Conservation (phyloP, 2,797 vertebrate species). For the Poecilia wingei region DNA sequence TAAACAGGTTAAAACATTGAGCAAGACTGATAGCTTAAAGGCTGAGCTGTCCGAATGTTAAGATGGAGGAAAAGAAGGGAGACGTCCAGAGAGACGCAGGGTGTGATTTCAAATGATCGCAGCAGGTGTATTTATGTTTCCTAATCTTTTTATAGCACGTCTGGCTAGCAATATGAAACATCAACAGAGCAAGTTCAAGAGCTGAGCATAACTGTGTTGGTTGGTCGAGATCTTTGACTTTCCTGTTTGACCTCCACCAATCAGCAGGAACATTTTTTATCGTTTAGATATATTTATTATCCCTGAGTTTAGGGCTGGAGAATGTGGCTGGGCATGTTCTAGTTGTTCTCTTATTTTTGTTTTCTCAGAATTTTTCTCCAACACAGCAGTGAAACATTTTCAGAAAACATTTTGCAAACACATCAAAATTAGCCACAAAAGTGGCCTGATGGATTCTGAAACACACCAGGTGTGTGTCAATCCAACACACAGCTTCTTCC, state of each 20-base stretch:
- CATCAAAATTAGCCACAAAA: conserved; percentile 39
- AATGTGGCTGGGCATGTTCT: conserved; percentile 9
- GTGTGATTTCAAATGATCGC: not conserved
- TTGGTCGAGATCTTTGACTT: not conserved
- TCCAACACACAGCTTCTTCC: not conserved
- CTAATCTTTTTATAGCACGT: conserved; percentile 58
- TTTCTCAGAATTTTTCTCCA: conserved; percentile 29
- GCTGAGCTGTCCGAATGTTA: not conserved
- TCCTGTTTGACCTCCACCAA: not conserved
- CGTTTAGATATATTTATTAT: not conserved
- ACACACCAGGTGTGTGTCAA: conserved; percentile 3
- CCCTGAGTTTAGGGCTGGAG: not conserved
- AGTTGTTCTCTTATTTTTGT: not conserved
- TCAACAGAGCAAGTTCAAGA: not conserved
- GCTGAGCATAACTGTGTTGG: not conserved
- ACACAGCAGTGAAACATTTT: conserved; percentile 53
- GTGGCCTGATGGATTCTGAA: conserved; percentile 34
- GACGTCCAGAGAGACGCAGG: not conserved
- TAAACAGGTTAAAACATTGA: not conserved
- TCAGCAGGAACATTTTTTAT: not conserved
- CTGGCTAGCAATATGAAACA: conserved; percentile 32
- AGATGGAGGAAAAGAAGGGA: not conserved
- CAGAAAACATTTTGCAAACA: conserved; percentile 44
- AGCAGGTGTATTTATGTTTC: conserved; percentile 34
- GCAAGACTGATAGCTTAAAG: not conserved